Evolutionary conservation across 1,140 invertebrate genomes (phyloP).

Genomic region (Myzus persicae): DNA sequence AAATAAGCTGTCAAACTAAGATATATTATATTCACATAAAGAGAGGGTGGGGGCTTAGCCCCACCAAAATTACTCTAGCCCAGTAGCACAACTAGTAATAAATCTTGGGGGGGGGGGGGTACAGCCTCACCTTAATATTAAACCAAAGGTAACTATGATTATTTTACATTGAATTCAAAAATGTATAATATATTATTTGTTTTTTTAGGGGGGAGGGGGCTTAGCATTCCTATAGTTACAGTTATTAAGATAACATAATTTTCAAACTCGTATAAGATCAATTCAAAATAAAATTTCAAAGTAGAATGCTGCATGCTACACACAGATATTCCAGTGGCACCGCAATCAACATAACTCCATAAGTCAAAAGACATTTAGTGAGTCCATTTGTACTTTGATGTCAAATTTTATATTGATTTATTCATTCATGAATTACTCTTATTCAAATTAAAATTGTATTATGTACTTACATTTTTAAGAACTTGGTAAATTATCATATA

Average conservation of each 20-base stretch:
- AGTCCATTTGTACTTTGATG: background rate
- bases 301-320: background rate
- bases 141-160: too few relatives aligned
- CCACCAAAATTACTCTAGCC: background rate
- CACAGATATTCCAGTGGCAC: background rate
- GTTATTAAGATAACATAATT: background rate
- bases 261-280: background rate
- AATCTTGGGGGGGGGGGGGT: too few relatives aligned
- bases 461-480: background rate
- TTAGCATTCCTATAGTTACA: background rate
- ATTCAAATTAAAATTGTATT: background rate
- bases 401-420: background rate
- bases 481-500: background rate
- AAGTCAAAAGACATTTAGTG: background rate
- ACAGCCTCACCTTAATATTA: too few relatives aligned
- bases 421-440: background rate
- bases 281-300: background rate
- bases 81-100: too few relatives aligned
- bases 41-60: background rate
- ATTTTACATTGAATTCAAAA: too few relatives aligned
- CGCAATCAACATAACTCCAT: background rate
- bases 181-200: too few relatives aligned
- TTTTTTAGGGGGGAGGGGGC: too few relatives aligned
- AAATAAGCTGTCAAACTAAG: too few relatives aligned
- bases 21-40: too few relatives aligned